phyloP scores from a whole-genome alignment of 2,888 invertebrate species.

The Drepanosiphum platanoidis region DNA sequence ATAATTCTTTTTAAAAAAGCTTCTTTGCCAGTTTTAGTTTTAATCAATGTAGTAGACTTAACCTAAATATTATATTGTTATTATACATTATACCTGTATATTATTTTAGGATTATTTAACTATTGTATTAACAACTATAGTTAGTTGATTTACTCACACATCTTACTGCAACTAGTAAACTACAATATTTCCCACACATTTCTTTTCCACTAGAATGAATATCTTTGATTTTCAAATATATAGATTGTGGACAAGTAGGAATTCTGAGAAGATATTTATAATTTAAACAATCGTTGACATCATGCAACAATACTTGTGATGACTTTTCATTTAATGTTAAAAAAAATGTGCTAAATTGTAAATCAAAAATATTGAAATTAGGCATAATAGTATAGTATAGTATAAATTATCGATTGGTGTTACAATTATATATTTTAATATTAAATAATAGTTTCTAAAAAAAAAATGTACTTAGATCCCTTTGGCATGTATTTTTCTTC shows the following conservation, averaged over 20 bases:
- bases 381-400: not conserved
- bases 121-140: slow-evolving; percentile 15
- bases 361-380: not conserved
- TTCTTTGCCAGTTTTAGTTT: slow-evolving; percentile 72
- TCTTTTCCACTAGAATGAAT: slow-evolving; percentile 69
- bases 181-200: slow-evolving; percentile 71
- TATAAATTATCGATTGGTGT: not conserved
- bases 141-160: slow-evolving; percentile 66
- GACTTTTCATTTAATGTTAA: slow-evolving; percentile 75
- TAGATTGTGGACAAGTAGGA: slow-evolving; percentile 75
- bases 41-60: slow-evolving; percentile 73
- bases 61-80: slow-evolving; percentile 67
- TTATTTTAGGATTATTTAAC: not conserved
- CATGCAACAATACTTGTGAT: slow-evolving; percentile 73
- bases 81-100: too few relatives aligned
- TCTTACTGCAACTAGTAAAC: slow-evolving; percentile 77
- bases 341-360: slow-evolving; percentile 72
- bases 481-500: slow-evolving; percentile 64
- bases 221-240: slow-evolving; percentile 72
- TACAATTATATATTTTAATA: not conserved
- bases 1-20: slow-evolving; percentile 75
- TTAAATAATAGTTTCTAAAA: too few relatives aligned
- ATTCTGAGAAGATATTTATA: slow-evolving; percentile 72
- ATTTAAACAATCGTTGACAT: slow-evolving; percentile 69
- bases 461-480: slow-evolving; percentile 64